Percentiles rank a stretch among this genome's conserved stretches.
Evolutionary conservation across 2,797 vertebrate genomes (phyloP).

Genomic region (Gymnothorax reevesii): DNA sequence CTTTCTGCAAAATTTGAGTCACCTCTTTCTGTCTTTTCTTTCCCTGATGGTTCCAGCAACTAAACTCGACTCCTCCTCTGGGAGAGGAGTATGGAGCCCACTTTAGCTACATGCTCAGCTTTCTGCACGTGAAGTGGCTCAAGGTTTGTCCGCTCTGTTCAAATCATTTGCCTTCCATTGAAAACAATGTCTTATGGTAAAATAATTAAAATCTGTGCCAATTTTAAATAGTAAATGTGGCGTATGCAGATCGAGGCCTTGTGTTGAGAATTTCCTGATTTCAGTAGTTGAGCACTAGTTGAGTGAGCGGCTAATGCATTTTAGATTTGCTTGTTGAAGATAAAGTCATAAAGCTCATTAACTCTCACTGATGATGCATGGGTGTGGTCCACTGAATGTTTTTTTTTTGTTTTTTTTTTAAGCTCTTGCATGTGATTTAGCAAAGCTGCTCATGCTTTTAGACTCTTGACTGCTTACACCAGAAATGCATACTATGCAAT

Average conservation of each 20-base stretch:
- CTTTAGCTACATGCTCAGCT: slow-evolving; percentile 95
- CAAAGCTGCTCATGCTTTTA: not conserved
- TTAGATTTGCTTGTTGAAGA: not conserved
- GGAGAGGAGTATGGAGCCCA: slow-evolving; percentile 89
- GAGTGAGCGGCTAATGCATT: not conserved
- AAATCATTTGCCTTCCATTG: slow-evolving; percentile 74
- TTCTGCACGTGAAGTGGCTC: slow-evolving; percentile 97
- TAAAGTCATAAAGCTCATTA: not conserved
- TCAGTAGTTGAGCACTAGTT: not conserved
- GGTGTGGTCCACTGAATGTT: not conserved
- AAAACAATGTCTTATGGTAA: slow-evolving; percentile 34
- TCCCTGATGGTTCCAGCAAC: slow-evolving; percentile 71
- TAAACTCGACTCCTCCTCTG: slow-evolving; percentile 81
- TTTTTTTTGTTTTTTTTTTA: not conserved
- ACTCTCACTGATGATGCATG: not conserved
- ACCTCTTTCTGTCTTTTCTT: slow-evolving; percentile 13
- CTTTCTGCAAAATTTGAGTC: not conserved
- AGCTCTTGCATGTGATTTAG: not conserved
- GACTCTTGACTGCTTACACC: not conserved
- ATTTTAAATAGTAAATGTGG: no score
- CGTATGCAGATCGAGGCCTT: not conserved
- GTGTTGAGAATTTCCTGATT: not conserved
- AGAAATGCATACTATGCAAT: not conserved
- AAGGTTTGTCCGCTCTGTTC: slow-evolving; percentile 86
- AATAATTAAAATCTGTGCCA: no score